Evolutionary conservation across 2,888 invertebrate species (phyloP), one percentile per base, ranked within the genome.

Genomic region (Tipula confusa): DNA sequence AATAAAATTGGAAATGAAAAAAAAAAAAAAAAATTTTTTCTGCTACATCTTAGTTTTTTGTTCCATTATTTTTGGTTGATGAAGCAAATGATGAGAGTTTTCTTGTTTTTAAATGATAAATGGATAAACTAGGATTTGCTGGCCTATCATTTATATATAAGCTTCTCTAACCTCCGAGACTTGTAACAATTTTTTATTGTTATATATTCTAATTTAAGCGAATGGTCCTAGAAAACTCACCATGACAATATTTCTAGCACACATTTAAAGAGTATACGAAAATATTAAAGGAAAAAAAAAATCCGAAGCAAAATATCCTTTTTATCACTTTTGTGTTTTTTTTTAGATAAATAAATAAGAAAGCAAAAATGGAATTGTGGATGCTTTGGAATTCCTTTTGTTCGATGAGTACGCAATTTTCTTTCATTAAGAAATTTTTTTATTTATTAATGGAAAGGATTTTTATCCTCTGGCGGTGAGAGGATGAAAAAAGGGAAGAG

Each of bases 1-100:
- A 80, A 80, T 29, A 80, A 80, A 80, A 80, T 29, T 29, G 80
- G 29, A 80, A 80, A 80, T 29, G 80, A 80, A 80, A 24, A 64
- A 24, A 29, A n/a, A 80, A 80, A 80, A 15, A 29, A 80, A 80
- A 24, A 64, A 24, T 64, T 64, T 64, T 64, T 64, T 64, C 64
- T 64, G 64, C 64, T 64, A 64, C 24, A 64, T 64, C 64, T 64
- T 64, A 31, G 9, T 82, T 82, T 82, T 82, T 81, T 31, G 15
- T 1, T 29, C 33, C 31, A 6, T 31, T 82, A 18, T 33, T 82
- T 31, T 31, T 64, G 64, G 64, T 64, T 64, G 64, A 64, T 64
- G 64, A 64, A 64, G 24, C 18, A 24, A 24, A 83, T 48, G 29
- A 48, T 29, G 64, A 64, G 24, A 24, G 24, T 64, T 64, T 64